Evolutionary conservation across 1,140 invertebrate genomes (phyloP).

Genomic region (Campoletis sonorensis): DNA sequence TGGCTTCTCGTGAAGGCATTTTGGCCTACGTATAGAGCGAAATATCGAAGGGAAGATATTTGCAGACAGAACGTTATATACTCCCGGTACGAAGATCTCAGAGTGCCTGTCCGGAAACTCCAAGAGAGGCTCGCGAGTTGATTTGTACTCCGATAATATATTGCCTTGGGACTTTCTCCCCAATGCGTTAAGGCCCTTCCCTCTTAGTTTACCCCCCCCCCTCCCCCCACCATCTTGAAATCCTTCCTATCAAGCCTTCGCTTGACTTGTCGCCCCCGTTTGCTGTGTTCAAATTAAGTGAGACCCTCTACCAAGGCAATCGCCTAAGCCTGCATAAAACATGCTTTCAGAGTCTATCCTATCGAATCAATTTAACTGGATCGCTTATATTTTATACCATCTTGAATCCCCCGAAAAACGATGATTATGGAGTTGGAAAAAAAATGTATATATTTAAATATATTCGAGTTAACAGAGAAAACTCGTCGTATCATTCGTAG

Average conservation of each 20-base stretch:
- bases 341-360: neutral
- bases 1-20: neutral
- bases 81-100: neutral
- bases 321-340: slow-evolving; percentile 25
- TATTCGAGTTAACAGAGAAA: too few species aligned
- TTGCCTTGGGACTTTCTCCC: slow-evolving; percentile 38
- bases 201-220: too few species aligned
- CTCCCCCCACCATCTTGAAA: neutral
- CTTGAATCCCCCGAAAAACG: neutral
- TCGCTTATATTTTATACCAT: neutral
- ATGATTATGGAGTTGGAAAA: neutral
- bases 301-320: slow-evolving; percentile 37
- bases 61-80: neutral
- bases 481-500: too few species aligned
- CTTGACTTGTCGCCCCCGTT: neutral
- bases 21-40: slow-evolving; percentile 2
- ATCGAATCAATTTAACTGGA: neutral
- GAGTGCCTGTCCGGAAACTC: slow-evolving; percentile 33
- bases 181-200: slow-evolving; percentile 8
- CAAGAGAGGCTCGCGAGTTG: slow-evolving; percentile 41
- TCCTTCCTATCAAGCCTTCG: neutral
- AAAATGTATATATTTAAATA: neutral
- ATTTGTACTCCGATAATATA: slow-evolving; percentile 49
- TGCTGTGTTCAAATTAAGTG: slow-evolving; percentile 34
- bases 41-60: neutral